Percentiles rank a stretch among this genome's conserved stretches.
These are phyloP conservation scores for Zygaena filipendulae DNA, from an alignment of 2,888 invertebrate genomes.

Conservation along the genomic window DNA sequence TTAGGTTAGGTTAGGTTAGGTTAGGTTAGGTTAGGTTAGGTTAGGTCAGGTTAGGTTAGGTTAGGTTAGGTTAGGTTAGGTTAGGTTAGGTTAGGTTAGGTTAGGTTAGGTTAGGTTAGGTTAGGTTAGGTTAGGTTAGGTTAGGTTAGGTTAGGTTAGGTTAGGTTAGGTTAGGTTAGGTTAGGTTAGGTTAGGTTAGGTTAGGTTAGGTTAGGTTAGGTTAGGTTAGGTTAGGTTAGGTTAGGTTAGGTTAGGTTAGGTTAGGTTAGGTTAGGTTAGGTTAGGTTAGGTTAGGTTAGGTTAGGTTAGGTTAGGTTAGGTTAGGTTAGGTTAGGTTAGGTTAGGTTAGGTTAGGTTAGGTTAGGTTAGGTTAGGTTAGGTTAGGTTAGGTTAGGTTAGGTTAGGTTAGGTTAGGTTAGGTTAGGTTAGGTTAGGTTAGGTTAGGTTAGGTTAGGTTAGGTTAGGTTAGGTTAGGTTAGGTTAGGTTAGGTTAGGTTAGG, in stretches of 20 bases:
- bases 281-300: constrained; percentile 9
- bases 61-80: constrained; percentile 14
- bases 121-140: constrained; percentile 14
- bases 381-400: constrained; percentile 13
- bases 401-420: constrained; percentile 14
- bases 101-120: constrained; percentile 11
- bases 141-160: constrained; percentile 14
- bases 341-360: constrained; percentile 15
- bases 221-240: constrained; percentile 10
- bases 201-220: constrained; percentile 14
- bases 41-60: constrained; percentile 17
- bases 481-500: constrained; percentile 4
- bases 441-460: constrained; percentile 1
- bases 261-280: constrained; percentile 13
- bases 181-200: constrained; percentile 16
- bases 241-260: constrained; percentile 10
- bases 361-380: constrained; percentile 18
- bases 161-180: constrained; percentile 17
- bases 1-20: constrained; percentile 14
- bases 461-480: constrained; percentile 2
- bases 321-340: constrained; percentile 13
- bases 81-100: constrained; percentile 10
- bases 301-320: constrained; percentile 11
- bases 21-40: constrained; percentile 18
- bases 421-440: constrained; percentile 9